Evolutionary conservation across 2,797 vertebrate species (phyloP).

Genomic region (Erethizon dorsatum): DNA sequence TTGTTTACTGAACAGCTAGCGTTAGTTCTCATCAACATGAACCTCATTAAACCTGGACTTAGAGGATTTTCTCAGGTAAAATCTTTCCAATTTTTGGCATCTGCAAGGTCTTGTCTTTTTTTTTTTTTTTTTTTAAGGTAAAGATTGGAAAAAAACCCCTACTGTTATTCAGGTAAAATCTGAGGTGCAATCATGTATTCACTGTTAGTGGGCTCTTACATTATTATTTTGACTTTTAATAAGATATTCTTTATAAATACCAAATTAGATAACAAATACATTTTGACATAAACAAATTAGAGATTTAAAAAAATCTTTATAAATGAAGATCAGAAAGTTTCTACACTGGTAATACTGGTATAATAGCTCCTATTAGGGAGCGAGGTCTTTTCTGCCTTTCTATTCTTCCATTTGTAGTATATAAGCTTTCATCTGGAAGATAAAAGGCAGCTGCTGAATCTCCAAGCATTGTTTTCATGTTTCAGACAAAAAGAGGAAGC

Average conservation of each 20-base stretch:
- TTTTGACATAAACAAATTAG: constrained; percentile 29
- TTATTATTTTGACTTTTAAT: constrained; percentile 55
- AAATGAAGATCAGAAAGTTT: neutral
- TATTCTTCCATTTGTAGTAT: neutral
- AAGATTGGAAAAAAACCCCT: neutral
- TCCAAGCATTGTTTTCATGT: neutral
- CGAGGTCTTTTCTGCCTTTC: neutral
- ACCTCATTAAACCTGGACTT: constrained; percentile 66
- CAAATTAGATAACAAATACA: neutral
- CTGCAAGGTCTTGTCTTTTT: constrained; percentile 12
- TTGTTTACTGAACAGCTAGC: constrained; percentile 79
- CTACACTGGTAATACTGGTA: neutral
- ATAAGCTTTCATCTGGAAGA: neutral
- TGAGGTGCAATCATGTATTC: constrained; percentile 20
- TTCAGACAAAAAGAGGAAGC: neutral
- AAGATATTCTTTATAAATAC: neutral
- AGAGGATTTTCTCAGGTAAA: constrained; percentile 64
- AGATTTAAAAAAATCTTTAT: neutral
- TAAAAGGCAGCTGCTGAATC: neutral
- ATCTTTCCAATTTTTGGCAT: constrained; percentile 46
- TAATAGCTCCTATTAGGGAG: neutral
- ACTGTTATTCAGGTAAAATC: constrained; percentile 60
- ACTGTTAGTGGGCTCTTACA: neutral
- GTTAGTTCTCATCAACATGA: constrained; percentile 71
- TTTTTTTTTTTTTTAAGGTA: constrained; percentile 53